Conservation (phyloP, 2,888 invertebrate species). For the Rotaria socialis region DNA sequence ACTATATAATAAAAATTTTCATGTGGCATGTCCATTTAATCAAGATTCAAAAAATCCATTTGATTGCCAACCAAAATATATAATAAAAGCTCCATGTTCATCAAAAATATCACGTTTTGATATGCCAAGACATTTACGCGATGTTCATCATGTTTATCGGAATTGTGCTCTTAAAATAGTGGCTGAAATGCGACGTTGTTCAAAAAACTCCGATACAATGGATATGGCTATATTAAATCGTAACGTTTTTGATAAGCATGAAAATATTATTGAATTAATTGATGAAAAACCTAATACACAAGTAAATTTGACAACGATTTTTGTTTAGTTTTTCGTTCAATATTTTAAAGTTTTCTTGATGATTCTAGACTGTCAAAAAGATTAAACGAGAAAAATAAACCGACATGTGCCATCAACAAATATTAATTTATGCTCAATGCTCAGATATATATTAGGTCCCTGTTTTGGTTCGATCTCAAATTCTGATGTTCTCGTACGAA, state of each 20-base stretch:
- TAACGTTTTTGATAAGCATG: neutral
- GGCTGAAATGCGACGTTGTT: neutral
- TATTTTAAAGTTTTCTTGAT: no score
- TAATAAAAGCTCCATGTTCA: conserved; percentile 1
- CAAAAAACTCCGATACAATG: neutral
- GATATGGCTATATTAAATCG: neutral
- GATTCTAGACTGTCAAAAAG: neutral
- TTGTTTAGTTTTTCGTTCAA: no score
- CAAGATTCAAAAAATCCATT: conserved; percentile 9
- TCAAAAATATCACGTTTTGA: neutral
- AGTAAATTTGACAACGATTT: neutral
- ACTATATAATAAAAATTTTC: neutral
- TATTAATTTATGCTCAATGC: neutral
- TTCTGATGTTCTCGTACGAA: neutral
- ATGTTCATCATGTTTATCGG: conserved; percentile 9
- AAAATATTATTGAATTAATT: neutral
- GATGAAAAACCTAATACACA: neutral
- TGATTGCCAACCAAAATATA: conserved; percentile 28
- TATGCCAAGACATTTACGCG: conserved; percentile 22
- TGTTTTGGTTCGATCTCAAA: neutral
- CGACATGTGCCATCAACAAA: neutral
- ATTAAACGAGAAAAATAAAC: neutral
- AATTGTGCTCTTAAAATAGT: neutral
- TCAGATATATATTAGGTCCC: neutral
- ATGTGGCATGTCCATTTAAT: conserved; percentile 22